Evolutionary conservation across 2,113 vertebrate genomes (phyloP).

Genomic region (Oxyruncus cristatus): DNA sequence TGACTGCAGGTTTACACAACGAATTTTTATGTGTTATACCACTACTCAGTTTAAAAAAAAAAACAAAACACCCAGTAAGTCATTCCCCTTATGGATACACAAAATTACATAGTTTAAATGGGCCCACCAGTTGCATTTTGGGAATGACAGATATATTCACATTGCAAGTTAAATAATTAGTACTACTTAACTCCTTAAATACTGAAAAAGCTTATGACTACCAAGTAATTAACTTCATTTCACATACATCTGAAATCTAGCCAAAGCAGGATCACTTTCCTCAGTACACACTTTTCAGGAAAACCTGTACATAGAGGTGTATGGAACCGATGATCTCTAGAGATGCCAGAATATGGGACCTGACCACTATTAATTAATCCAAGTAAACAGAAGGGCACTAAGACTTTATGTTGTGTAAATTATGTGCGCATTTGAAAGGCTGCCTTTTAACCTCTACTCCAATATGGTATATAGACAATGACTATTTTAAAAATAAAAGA

Average conservation of each 20-base stretch:
- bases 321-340: accelerated
- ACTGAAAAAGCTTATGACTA: not conserved
- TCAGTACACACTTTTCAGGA: not conserved
- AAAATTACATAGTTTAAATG: not conserved
- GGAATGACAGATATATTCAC: not conserved
- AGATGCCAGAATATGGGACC: not conserved
- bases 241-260: not conserved
- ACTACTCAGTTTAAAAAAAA: not conserved
- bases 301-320: not conserved
- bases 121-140: not conserved
- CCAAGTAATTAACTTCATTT: not conserved
- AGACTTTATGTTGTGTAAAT: not conserved
- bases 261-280: not conserved
- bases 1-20: not conserved
- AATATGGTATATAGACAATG: not conserved
- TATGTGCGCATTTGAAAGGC: not conserved
- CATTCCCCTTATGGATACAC: not conserved
- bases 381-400: not conserved
- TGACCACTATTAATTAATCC: not conserved
- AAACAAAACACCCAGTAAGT: not conserved
- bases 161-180: not conserved
- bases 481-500: not conserved
- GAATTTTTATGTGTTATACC: not conserved
- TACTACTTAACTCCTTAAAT: not conserved
- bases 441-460: not conserved